These are phyloP conservation scores for Coendou prehensilis DNA, from an alignment of 2,797 vertebrate species.

Conservation along the genomic window DNA sequence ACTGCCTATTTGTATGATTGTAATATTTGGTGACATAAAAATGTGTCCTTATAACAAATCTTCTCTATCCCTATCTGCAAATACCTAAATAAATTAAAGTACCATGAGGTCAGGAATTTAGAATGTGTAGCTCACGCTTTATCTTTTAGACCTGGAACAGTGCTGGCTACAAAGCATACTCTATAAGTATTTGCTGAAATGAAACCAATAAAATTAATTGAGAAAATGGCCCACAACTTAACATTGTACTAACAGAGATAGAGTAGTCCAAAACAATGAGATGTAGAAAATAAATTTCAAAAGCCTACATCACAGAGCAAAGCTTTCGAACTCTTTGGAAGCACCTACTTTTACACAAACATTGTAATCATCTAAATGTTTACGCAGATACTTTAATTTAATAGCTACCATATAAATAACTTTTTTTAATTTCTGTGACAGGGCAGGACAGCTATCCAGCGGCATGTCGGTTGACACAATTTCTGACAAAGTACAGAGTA, in stretches of 20 bases:
- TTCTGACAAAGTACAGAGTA: conserved; percentile 7
- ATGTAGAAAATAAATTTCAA: neutral
- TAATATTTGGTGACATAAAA: neutral
- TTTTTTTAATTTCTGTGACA: neutral
- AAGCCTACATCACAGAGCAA: neutral
- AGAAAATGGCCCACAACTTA: neutral
- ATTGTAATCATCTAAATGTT: neutral
- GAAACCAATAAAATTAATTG: conserved; percentile 29
- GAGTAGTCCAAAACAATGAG: conserved; percentile 13
- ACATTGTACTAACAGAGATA: neutral
- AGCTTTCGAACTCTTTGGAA: neutral
- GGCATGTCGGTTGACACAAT: neutral
- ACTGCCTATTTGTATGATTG: neutral
- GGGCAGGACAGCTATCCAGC: conserved; percentile 4
- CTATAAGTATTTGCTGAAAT: neutral
- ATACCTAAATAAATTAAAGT: neutral
- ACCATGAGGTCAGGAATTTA: neutral
- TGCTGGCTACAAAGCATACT: neutral
- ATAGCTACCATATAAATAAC: neutral
- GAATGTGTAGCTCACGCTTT: neutral
- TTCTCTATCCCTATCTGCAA: neutral
- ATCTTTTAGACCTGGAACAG: neutral
- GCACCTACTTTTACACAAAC: neutral
- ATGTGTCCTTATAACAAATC: neutral
- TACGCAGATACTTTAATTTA: neutral